Conservation (phyloP, 2,113 vertebrate species). For the Macquaria ambigua region DNA sequence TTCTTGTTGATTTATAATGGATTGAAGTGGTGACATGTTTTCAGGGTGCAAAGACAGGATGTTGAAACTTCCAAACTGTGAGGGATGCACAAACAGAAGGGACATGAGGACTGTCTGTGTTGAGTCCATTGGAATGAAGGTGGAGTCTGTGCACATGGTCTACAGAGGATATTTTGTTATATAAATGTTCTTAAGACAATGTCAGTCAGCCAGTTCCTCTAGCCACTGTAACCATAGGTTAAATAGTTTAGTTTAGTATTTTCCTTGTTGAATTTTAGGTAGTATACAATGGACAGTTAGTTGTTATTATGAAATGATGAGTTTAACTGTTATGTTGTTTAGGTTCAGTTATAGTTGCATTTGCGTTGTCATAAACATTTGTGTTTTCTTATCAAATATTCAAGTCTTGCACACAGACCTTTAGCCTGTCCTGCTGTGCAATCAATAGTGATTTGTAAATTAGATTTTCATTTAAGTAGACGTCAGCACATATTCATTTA, state of each 20-base stretch:
- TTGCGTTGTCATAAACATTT: background rate
- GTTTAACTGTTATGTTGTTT: background rate
- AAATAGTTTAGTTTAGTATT: background rate
- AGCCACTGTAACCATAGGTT: background rate
- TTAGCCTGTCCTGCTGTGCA: slow-evolving; percentile 14
- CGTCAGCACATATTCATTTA: slow-evolving; percentile 19
- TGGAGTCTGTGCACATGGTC: background rate
- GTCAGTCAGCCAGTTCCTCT: background rate
- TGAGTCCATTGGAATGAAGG: background rate
- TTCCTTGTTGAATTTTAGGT: background rate
- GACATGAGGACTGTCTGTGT: background rate
- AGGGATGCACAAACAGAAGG: background rate
- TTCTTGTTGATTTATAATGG: background rate
- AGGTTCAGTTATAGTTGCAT: background rate
- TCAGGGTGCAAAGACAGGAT: background rate
- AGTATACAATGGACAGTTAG: background rate
- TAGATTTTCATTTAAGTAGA: background rate
- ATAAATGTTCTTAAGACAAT: too few relatives aligned
- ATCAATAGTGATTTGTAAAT: slow-evolving; percentile 34
- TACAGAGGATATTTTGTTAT: background rate
- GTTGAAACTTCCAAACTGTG: background rate
- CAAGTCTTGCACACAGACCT: background rate
- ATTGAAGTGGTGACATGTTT: background rate
- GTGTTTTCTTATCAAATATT: background rate
- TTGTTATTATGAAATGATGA: background rate